Evolutionary conservation across 2,113 vertebrate genomes (phyloP).

Genomic region (Aptenodytes patagonicus): DNA sequence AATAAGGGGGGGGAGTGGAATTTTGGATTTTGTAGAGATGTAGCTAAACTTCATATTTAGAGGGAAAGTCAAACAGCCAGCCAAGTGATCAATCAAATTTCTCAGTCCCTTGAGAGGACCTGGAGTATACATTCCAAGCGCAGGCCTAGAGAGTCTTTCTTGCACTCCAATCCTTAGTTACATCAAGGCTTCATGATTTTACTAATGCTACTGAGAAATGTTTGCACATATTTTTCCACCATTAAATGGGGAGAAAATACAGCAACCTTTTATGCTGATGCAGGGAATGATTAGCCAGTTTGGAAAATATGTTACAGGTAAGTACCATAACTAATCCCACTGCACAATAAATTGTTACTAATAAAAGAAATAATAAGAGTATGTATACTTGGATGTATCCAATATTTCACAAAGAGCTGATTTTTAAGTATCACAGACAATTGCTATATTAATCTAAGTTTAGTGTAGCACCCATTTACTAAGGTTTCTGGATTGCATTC

Average conservation of each 20-base stretch:
- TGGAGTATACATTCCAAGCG: neutral
- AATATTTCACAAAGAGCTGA: neutral
- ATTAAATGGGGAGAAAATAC: neutral
- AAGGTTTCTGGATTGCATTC: neutral
- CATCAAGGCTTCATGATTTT: neutral
- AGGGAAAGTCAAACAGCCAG: neutral
- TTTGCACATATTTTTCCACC: neutral
- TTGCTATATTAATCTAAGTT: neutral
- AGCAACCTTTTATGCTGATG: neutral
- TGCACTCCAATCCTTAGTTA: rapidly evolving
- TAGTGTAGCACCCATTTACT: neutral
- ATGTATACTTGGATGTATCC: neutral
- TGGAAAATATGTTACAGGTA: neutral
- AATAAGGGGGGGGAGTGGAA: neutral
- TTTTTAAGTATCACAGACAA: neutral
- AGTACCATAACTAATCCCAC: neutral
- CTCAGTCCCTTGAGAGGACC: neutral
- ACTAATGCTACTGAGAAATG: neutral
- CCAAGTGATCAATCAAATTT: neutral
- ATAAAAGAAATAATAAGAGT: neutral
- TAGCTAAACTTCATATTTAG: neutral
- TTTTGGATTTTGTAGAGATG: neutral
- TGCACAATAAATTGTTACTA: neutral
- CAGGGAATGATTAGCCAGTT: neutral
- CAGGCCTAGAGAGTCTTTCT: neutral